phyloP scores from a whole-genome alignment of 2,888 invertebrate species.

The Coleophora flavipennella region DNA sequence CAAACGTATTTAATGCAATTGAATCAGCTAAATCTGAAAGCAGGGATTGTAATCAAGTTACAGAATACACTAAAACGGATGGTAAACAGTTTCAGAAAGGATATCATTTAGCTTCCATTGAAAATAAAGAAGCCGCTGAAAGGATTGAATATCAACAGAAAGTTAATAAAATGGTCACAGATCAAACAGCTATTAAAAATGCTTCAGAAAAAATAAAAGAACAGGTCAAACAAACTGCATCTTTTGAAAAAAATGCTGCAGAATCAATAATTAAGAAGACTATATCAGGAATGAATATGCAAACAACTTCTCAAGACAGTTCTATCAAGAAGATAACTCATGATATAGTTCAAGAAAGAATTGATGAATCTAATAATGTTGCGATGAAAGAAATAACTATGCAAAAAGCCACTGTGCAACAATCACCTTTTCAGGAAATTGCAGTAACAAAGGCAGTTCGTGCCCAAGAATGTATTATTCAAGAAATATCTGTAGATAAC shows the following conservation, averaged over 20 bases:
- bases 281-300: too few species aligned
- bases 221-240: background rate
- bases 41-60: slow-evolving; percentile 17
- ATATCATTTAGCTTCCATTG: slow-evolving; percentile 16
- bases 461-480: too few species aligned
- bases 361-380: too few species aligned
- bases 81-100: slow-evolving; percentile 21
- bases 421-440: too few species aligned
- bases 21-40: slow-evolving; percentile 20
- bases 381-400: too few species aligned
- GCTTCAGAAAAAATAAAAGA: background rate
- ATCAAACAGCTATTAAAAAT: slow-evolving; percentile 1
- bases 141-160: background rate
- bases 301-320: too few species aligned
- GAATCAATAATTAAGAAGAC: too few species aligned
- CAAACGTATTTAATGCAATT: slow-evolving; percentile 18
- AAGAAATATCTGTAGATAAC: too few species aligned
- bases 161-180: background rate
- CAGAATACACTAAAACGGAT: slow-evolving; percentile 20
- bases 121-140: slow-evolving; percentile 13
- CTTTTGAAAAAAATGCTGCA: background rate
- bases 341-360: too few species aligned
- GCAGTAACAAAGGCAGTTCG: too few species aligned
- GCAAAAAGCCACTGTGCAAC: too few species aligned
- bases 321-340: too few species aligned